phyloP scores from a whole-genome alignment of 1,140 invertebrate species.

The Lepidurus apus region DNA sequence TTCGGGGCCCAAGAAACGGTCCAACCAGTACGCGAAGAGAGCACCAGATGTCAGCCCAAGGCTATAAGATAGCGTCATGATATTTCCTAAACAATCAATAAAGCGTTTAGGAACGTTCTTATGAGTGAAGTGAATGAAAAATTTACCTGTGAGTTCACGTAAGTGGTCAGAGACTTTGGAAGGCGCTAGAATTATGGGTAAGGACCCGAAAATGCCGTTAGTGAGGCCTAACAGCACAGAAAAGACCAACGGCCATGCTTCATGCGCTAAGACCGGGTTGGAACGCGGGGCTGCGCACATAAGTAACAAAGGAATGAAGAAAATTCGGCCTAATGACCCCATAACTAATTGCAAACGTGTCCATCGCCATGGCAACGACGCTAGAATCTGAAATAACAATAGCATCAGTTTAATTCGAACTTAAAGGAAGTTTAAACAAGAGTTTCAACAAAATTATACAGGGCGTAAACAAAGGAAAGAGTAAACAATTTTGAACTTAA shows the following conservation, averaged over 20 bases:
- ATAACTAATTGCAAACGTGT: constrained; percentile 65
- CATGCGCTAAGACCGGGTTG: constrained; percentile 63
- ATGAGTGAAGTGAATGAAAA: constrained; percentile 22
- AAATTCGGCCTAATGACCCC: constrained; percentile 59
- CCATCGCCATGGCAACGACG: constrained; percentile 72
- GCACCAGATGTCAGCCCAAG: constrained; percentile 76
- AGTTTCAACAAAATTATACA: too few relatives aligned
- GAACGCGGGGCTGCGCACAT: constrained; percentile 69
- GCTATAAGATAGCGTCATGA: constrained; percentile 87
- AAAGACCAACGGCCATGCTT: constrained; percentile 56
- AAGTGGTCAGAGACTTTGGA: constrained; percentile 70
- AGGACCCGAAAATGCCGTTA: constrained; percentile 79
- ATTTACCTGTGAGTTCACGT: constrained; percentile 63
- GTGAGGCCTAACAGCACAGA: constrained; percentile 71
- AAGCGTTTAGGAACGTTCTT: neutral
- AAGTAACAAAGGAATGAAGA: constrained; percentile 72
- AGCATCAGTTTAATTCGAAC: neutral
- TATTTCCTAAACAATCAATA: constrained; percentile 61
- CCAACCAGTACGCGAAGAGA: constrained; percentile 71
- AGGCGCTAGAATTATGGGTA: constrained; percentile 85
- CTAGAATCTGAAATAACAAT: constrained; percentile 58
- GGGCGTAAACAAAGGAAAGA: neutral
- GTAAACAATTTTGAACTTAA: neutral
- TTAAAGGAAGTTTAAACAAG: too few relatives aligned
- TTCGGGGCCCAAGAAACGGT: constrained; percentile 60